phyloP scores from a whole-genome alignment of 2,113 vertebrate species.

The Mus musculus region DNA sequence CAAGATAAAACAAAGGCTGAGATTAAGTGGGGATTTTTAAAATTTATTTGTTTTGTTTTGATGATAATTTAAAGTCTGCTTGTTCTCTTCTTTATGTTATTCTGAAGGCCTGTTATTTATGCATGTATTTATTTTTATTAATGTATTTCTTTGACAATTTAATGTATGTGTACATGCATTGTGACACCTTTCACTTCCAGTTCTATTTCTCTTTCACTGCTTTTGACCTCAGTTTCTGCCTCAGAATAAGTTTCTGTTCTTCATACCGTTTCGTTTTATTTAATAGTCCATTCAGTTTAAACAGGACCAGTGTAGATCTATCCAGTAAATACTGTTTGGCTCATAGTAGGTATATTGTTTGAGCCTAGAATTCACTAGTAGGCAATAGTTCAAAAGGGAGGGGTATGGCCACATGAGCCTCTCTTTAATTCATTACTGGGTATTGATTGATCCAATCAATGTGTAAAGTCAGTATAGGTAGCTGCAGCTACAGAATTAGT shows the following conservation, averaged over 20 bases:
- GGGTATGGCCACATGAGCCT: too few species aligned
- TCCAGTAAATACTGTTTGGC: background rate
- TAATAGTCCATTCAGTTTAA: too few species aligned
- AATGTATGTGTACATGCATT: background rate
- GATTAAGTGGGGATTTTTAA: background rate
- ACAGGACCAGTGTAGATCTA: background rate
- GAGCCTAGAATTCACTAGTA: background rate
- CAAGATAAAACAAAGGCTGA: background rate
- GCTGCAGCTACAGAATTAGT: background rate
- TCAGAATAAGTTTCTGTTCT: background rate
- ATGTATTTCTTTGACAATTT: background rate
- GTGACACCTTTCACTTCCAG: background rate
- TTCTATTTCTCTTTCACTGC: background rate
- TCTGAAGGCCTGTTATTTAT: background rate
- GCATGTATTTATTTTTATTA: background rate
- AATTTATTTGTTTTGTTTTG: background rate
- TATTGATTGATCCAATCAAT: background rate
- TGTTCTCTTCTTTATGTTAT: background rate
- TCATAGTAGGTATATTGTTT: background rate
- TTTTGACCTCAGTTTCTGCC: background rate
- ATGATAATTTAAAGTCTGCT: background rate
- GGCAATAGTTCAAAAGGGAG: background rate
- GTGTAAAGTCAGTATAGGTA: too few species aligned
- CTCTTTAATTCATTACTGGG: background rate
- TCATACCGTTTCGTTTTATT: background rate